These are phyloP conservation scores for Hippocampus comes DNA, from an alignment of 2,113 vertebrate species.

Conservation along the genomic window DNA sequence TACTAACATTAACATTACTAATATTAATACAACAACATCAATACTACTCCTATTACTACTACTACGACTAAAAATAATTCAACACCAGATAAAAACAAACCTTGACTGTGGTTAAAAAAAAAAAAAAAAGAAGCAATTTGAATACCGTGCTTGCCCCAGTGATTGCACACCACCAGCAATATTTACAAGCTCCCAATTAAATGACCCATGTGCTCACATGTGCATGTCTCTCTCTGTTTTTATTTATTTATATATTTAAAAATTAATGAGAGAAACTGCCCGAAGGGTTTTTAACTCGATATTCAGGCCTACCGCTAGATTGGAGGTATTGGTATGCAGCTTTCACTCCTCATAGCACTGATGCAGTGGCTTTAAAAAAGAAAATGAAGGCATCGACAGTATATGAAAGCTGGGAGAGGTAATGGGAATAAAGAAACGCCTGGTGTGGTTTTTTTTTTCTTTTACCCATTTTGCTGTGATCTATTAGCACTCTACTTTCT, in stretches of 20 bases:
- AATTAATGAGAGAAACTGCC: constrained; percentile 61
- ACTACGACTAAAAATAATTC: no score
- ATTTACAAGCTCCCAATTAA: constrained; percentile 36
- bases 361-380: constrained; percentile 15
- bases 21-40: no score
- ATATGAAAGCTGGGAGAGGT: constrained; percentile 44
- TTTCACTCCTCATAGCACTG: constrained; percentile 19
- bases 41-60: no score
- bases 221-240: constrained; percentile 28
- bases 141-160: constrained; percentile 51
- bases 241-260: constrained; percentile 37
- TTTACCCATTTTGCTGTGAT: constrained; percentile 20
- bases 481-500: constrained; percentile 21
- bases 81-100: background rate
- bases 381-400: constrained; percentile 46
- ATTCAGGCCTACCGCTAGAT: constrained; percentile 13
- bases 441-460: constrained; percentile 51
- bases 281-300: constrained; percentile 36
- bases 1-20: no score
- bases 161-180: constrained; percentile 56
- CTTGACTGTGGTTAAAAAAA: no score
- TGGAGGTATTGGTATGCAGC: constrained; percentile 19
- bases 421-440: constrained; percentile 48
- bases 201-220: constrained; percentile 41
- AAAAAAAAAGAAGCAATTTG: constrained; percentile 32